Evolutionary conservation across 2,888 invertebrate species (phyloP).

Genomic region (Metellina segmentata): DNA sequence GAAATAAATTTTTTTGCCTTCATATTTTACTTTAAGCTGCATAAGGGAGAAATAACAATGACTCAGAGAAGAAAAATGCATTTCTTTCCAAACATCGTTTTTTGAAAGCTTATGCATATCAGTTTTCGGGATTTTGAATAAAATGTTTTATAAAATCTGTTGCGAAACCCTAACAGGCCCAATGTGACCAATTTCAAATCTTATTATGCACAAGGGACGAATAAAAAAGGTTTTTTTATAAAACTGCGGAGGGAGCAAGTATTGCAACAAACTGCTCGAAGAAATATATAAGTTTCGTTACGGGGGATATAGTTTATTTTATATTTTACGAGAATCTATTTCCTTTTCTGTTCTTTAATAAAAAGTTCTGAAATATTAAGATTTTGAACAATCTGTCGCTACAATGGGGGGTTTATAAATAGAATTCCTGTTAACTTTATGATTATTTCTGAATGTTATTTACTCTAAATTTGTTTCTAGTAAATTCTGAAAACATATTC

Average conservation of each 20-base stretch:
- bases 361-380: background rate
- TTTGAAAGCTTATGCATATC: slow-evolving; percentile 68
- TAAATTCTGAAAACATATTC: too few relatives aligned
- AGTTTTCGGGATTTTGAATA: slow-evolving; percentile 72
- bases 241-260: slow-evolving; percentile 44
- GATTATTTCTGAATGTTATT: too few relatives aligned
- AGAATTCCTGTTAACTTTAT: background rate
- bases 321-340: background rate
- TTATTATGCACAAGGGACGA: slow-evolving; percentile 64
- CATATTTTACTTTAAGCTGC: slow-evolving; percentile 36
- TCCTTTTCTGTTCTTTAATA: background rate
- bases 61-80: slow-evolving; percentile 22
- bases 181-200: slow-evolving; percentile 65
- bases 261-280: slow-evolving; percentile 17
- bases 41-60: slow-evolving; percentile 34
- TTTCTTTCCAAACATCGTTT: slow-evolving; percentile 47
- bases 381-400: background rate
- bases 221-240: slow-evolving; percentile 52
- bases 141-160: slow-evolving; percentile 70
- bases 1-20: slow-evolving; percentile 8
- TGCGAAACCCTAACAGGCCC: slow-evolving; percentile 56
- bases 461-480: too few relatives aligned
- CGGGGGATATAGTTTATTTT: background rate
- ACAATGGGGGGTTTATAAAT: background rate
- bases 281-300: background rate